Base-by-base conservation (phyloP, 2,888 invertebrate species). In the Thumatha senex region DNA sequence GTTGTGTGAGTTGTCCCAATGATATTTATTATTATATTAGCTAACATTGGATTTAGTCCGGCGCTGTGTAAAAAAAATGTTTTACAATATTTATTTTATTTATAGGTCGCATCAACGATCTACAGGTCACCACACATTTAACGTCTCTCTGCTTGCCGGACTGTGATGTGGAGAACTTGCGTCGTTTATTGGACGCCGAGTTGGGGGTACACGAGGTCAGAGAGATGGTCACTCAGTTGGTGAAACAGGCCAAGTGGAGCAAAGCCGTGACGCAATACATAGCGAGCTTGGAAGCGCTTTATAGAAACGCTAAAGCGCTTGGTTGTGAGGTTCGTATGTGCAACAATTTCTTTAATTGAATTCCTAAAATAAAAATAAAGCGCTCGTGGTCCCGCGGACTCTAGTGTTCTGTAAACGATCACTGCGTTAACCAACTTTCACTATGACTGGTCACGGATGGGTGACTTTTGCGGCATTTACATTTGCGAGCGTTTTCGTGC, bases 241-340 rank as follows among this genome's bases (percentile, higher is more conserved):
- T 95, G 2, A 95, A 94, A 59, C 93, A 95, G 33, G 94, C 95
- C 1, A 95, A 95, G 70, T 94, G 95, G 47, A 92, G 93, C 7
- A 89, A 90, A 1, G 74, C 94, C 11, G 95, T 96, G 0, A 94
- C 94, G 48, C 93, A 94, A 54, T 97, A 95, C 0, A 78, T 97
- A 88, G 93, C 35, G 96, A 98, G 58, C 83, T 13, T 98, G 52
- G 96, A 97, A 69, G 90, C 92, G 0, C 94, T 98, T 2, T 93
- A 95, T 15, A 91, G 93, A 24, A 92, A 96, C 73, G 94, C 96
- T 0, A 93, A 94, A 69, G 92, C 93, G 31, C 88, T 98, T 43
- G 97, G 97, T 0, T 94, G 96, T 7, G 94, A 94, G 77, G 96
- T 96, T 10, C 18, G 43, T 15, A 24, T 31, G 31, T 31, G 31